These are phyloP conservation scores for Oegoconia quadripuncta DNA, from an alignment of 2,888 invertebrate genomes.

Conservation along the genomic window DNA sequence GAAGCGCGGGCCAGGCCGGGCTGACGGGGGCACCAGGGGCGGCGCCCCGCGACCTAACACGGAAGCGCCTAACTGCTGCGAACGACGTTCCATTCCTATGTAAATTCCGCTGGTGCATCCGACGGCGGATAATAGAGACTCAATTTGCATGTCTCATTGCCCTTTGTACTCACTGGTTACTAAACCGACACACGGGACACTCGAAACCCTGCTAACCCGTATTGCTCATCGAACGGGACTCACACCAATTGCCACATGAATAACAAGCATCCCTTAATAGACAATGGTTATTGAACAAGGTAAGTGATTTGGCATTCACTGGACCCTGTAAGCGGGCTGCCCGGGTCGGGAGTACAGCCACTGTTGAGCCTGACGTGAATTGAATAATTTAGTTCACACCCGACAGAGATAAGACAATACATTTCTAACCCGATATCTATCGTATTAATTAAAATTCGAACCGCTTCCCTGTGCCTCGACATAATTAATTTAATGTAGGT, in stretches of 20 bases:
- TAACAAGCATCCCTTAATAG: slow-evolving; percentile 44
- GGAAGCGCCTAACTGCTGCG: slow-evolving; percentile 60
- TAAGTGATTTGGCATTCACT: slow-evolving; percentile 49
- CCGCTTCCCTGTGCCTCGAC: slow-evolving; percentile 33
- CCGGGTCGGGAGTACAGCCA: slow-evolving; percentile 27
- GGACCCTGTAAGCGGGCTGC: slow-evolving; percentile 26
- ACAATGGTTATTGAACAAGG: slow-evolving; percentile 49
- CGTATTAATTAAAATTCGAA: slow-evolving; percentile 57
- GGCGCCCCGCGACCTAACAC: slow-evolving; percentile 33
- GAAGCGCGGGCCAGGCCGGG: slow-evolving; percentile 14
- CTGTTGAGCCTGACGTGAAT: slow-evolving; percentile 41
- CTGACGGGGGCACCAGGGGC: slow-evolving; percentile 20
- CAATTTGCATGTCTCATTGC: slow-evolving; percentile 68
- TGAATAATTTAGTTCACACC: slow-evolving; percentile 48
- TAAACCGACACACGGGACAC: slow-evolving; percentile 33
- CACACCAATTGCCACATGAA: slow-evolving; percentile 37
- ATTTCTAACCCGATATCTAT: slow-evolving; percentile 46
- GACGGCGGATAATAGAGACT: slow-evolving; percentile 59
- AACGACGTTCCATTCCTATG: slow-evolving; percentile 67
- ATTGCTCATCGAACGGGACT: slow-evolving; percentile 39
- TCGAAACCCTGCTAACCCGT: slow-evolving; percentile 33
- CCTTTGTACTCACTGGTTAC: slow-evolving; percentile 49
- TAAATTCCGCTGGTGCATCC: slow-evolving; percentile 61
- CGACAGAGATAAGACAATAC: slow-evolving; percentile 37
- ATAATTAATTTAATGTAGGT: slow-evolving; percentile 23